These are phyloP conservation scores for Diaprepes abbreviatus DNA, from an alignment of 2,888 invertebrate species.

Conservation along the genomic window DNA sequence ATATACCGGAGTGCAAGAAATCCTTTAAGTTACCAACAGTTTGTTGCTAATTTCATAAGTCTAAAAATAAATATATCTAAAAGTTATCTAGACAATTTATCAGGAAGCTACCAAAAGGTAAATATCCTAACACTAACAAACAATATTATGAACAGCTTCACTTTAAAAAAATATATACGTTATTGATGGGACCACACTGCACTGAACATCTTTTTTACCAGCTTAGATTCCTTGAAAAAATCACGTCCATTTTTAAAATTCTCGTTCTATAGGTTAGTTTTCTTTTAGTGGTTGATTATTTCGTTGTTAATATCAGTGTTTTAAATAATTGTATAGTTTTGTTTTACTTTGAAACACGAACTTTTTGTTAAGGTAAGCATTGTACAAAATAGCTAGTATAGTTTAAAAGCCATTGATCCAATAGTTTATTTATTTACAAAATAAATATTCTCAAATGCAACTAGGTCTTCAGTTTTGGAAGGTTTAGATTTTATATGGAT, in stretches of 20 bases:
- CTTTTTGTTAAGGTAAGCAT: background rate
- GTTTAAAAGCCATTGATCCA: too few relatives aligned
- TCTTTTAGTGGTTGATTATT: slow-evolving; percentile 19
- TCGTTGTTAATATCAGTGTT: background rate
- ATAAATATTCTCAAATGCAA: too few relatives aligned
- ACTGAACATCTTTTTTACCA: background rate
- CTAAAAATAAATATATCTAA: too few relatives aligned
- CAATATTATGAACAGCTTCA: background rate
- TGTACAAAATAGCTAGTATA: too few relatives aligned
- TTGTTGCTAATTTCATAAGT: too few relatives aligned
- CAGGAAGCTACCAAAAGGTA: background rate
- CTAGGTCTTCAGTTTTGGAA: too few relatives aligned
- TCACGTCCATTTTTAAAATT: slow-evolving; percentile 8
- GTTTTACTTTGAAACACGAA: background rate
- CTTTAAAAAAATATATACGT: background rate
- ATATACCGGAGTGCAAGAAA: too few relatives aligned
- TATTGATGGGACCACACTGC: too few relatives aligned
- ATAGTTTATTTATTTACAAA: too few relatives aligned
- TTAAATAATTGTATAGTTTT: background rate
- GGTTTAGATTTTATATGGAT: too few relatives aligned
- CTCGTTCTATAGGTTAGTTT: slow-evolving; percentile 1
- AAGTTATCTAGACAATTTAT: too few relatives aligned
- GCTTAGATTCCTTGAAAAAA: slow-evolving; percentile 6
- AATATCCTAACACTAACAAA: background rate
- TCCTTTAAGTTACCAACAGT: too few relatives aligned